A percentile compares a stretch with the other conserved stretches of the same genome.
These are phyloP conservation scores for Eulemur macaco DNA, from an alignment of 2,113 vertebrate species.

Conservation along the genomic window DNA sequence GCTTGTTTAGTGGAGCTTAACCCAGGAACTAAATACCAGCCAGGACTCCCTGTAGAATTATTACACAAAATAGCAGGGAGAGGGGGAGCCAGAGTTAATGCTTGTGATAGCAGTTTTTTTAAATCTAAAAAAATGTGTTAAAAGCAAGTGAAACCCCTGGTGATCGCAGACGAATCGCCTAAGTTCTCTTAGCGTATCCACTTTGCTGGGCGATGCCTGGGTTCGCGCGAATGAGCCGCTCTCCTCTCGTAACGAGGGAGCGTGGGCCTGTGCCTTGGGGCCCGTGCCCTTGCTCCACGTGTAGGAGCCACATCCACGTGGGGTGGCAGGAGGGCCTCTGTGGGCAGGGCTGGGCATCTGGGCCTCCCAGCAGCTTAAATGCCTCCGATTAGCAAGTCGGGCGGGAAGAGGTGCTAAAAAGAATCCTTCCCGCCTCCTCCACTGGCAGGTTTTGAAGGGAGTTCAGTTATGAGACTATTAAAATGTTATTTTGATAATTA, in stretches of 20 bases:
- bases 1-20: conserved; percentile 67
- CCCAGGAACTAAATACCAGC: conserved; percentile 70
- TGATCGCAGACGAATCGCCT: conserved; percentile 82
- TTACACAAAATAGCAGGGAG: conserved; percentile 67
- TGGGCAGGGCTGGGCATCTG: conserved; percentile 76
- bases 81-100: conserved; percentile 74
- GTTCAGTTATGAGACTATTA: conserved; percentile 90
- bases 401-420: conserved; percentile 84
- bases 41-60: conserved; percentile 72
- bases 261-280: neutral
- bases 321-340: conserved; percentile 71
- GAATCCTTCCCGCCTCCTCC: conserved; percentile 82
- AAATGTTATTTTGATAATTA: conserved; percentile 92
- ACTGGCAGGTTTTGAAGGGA: conserved; percentile 85
- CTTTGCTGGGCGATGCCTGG: conserved; percentile 69
- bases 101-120: conserved; percentile 60
- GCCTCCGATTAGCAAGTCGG: conserved; percentile 85
- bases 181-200: conserved; percentile 73
- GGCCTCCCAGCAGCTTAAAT: conserved; percentile 81
- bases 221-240: conserved; percentile 54
- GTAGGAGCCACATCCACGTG: neutral
- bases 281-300: neutral
- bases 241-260: conserved; percentile 66
- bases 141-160: conserved; percentile 81
- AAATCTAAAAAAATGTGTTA: conserved; percentile 68